Evolutionary conservation across 2,113 vertebrate genomes (phyloP), one percentile per base, ranked within the genome.

Genomic region (Phocoena sinus): DNA sequence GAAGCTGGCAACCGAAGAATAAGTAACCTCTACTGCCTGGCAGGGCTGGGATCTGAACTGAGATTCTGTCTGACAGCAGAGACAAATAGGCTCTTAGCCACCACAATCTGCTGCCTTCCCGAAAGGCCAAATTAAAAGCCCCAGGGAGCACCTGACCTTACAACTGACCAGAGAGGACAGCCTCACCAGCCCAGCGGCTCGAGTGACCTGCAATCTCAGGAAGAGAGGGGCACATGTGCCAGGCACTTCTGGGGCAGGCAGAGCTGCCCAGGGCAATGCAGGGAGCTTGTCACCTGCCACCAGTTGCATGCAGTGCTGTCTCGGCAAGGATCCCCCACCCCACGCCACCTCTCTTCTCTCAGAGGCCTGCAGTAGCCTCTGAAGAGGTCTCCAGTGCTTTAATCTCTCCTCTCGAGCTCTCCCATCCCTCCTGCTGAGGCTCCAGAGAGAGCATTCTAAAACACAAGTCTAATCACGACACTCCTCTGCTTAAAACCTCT

Each of bases 111-210:
- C 21, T 80, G 58, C 28, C 60, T 91, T 89, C 60, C 15, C 85
- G 4, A 95, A 90, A 93, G 73, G 58, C 88, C 90, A 87, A 50
- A 88, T 73, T 79, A 81, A 91, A 95, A 44, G 85, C 41, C 53
- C 25, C 74, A 67, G 33, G 6, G 41, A 74, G 41, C 83, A 68
- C 84, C 91, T 28, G 12, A n/a, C 79, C n/a, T 70, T 56, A 84
- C 9, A 50, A 73, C 9, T 38, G 77, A 89, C 36, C 84, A 83
- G 68, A 58, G 89, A 89, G 50, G 74, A 36, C 62, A 85, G 77
- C 31, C 36, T 89, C 53, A 68, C 62, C 47, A 73, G 21, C 41
- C 21, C 18, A 80, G 47, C 18, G 63, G 89, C 47, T 89, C 73
- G 47, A 70, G 74, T 4, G 18, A 83, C 47, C 67, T 95, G 60